Conservation (phyloP, 1,140 invertebrate genomes). For the Mya arenaria region DNA sequence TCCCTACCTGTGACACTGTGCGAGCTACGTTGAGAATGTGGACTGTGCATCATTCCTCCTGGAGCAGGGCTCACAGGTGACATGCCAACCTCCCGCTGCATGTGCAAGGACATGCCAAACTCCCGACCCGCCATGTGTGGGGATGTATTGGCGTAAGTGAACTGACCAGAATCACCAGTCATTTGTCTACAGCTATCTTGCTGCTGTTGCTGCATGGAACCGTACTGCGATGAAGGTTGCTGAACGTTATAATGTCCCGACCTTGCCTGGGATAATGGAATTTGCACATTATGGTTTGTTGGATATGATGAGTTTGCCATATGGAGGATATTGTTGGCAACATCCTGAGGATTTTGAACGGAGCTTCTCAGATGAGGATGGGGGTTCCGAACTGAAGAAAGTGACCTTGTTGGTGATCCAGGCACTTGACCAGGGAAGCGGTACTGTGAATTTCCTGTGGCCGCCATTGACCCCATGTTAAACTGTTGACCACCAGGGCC, state of each 20-base stretch:
- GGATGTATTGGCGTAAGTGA: too few species aligned
- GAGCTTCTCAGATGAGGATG: conserved; percentile 53
- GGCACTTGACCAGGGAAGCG: conserved; percentile 6
- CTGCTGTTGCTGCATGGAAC: conserved; percentile 48
- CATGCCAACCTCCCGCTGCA: conserved; percentile 52
- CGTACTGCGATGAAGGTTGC: conserved; percentile 64
- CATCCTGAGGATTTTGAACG: conserved; percentile 75
- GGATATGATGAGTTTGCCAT: conserved; percentile 75
- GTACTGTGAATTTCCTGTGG: too few species aligned
- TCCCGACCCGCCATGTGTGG: too few species aligned
- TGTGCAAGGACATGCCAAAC: too few species aligned
- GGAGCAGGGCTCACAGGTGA: conserved; percentile 72
- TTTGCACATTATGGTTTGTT: conserved; percentile 73
- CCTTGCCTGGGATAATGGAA: conserved; percentile 72
- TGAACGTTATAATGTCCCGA: conserved; percentile 76
- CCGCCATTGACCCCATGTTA: too few species aligned
- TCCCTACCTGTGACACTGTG: conserved; percentile 66
- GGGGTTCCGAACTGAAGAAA: conserved; percentile 26
- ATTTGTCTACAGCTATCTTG: too few species aligned
- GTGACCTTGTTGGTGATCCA: conserved; percentile 14
- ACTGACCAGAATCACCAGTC: too few species aligned
- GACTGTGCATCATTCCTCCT: conserved; percentile 64
- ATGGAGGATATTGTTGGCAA: conserved; percentile 79
- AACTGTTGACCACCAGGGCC: too few species aligned
- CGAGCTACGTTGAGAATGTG: conserved; percentile 71